Conservation (phyloP, 1,140 invertebrate genomes). For the Apis laboriosa region DNA sequence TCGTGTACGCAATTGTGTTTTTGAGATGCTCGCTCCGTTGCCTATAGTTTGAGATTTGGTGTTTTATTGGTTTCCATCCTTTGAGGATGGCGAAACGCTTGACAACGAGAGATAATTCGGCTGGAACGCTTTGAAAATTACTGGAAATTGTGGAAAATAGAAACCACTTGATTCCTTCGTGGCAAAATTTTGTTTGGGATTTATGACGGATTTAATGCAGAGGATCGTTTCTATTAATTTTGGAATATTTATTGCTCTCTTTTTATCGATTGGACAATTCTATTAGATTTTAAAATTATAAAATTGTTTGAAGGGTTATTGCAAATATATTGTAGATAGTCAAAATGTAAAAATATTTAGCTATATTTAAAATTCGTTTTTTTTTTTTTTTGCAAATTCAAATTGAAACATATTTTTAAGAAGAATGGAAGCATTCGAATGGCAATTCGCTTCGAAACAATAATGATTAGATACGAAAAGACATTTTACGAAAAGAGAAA, state of each 20-base stretch:
- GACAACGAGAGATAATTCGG: conserved; percentile 9
- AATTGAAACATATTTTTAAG: no score
- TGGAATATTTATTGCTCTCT: not conserved
- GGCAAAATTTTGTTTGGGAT: not conserved
- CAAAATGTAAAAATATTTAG: no score
- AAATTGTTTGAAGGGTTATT: no score
- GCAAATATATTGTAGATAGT: no score
- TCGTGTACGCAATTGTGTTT: conserved; percentile 7
- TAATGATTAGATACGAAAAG: not conserved
- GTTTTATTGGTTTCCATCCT: conserved; percentile 18
- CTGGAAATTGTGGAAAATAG: no score
- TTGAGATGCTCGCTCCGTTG: not conserved
- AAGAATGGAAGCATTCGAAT: not conserved
- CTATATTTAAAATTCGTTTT: no score
- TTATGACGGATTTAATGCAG: no score
- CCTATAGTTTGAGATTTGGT: not conserved
- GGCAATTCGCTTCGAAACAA: not conserved
- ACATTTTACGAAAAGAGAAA: not conserved
- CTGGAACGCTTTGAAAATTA: conserved; percentile 12
- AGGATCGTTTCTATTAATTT: no score
- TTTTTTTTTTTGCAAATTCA: no score
- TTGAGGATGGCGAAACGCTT: not conserved
- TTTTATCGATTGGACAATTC: no score
- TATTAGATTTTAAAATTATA: no score
- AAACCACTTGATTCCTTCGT: not conserved